Evolutionary conservation across 2,888 invertebrate species (phyloP).

Genomic region (Drosophila basisetae): DNA sequence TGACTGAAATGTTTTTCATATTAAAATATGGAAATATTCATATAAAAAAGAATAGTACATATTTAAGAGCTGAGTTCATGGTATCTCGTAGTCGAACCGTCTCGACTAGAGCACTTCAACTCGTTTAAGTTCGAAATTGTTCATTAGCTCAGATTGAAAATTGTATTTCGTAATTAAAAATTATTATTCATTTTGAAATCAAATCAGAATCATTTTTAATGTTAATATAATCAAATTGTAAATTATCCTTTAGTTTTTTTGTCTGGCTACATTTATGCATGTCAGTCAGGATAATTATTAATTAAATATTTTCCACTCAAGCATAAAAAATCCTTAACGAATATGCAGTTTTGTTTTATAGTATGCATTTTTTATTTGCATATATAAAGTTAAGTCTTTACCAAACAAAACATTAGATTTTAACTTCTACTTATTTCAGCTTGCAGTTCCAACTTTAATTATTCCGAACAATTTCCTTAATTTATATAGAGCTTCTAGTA

Average conservation of each 20-base stretch:
- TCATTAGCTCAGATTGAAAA: background rate
- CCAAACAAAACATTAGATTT: background rate
- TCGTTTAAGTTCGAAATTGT: background rate
- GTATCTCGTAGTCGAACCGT: background rate
- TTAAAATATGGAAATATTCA: background rate
- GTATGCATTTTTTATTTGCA: background rate
- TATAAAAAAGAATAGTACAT: background rate
- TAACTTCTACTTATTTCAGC: background rate
- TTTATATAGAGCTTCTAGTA: background rate
- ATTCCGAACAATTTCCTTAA: background rate
- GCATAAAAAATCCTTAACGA: background rate
- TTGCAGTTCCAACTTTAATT: background rate
- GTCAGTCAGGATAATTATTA: background rate
- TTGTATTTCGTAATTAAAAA: background rate
- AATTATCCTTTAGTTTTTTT: background rate
- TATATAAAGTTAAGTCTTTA: background rate
- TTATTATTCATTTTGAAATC: background rate
- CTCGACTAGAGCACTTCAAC: background rate
- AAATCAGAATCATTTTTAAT: background rate
- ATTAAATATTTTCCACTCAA: background rate
- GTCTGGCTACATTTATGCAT: background rate
- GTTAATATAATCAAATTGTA: background rate
- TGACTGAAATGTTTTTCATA: background rate
- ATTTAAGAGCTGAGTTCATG: background rate
- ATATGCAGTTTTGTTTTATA: background rate